A percentile compares a stretch with the other conserved stretches of the same genome.
Conservation (phyloP, 2,888 invertebrate genomes). For the Xestoiulus laeticollis region DNA sequence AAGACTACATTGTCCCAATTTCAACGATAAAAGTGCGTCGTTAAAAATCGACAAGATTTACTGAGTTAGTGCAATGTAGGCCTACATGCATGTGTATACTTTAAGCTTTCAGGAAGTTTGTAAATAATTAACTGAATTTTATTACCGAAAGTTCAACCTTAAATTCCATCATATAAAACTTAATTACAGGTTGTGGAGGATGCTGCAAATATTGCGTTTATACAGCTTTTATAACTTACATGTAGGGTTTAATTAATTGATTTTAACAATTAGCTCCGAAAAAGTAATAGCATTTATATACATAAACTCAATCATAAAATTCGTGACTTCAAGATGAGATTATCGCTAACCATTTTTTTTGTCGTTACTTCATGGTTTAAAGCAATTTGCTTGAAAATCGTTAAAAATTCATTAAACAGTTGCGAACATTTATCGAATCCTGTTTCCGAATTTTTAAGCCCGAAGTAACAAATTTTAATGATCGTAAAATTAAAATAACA, state of each 20-base stretch:
- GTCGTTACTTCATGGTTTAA: neutral
- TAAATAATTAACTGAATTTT: constrained; percentile 1
- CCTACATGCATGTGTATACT: no score
- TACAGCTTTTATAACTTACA: neutral
- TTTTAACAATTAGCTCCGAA: constrained; percentile 2
- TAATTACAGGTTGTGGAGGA: constrained; percentile 2
- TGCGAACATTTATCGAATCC: neutral
- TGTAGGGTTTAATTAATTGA: constrained; percentile 4
- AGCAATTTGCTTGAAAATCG: neutral
- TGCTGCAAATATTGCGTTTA: neutral
- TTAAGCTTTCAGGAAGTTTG: neutral
- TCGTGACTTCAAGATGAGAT: neutral
- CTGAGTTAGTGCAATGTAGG: no score
- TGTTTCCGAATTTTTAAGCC: neutral
- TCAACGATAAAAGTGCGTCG: neutral
- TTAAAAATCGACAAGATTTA: neutral
- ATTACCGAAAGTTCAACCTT: neutral
- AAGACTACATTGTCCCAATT: neutral
- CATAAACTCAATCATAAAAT: constrained; percentile 13
- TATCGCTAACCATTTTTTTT: neutral
- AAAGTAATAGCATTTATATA: neutral
- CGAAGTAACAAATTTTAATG: neutral
- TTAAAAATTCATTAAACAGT: neutral
- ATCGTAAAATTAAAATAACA: constrained; percentile 15
- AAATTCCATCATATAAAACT: constrained; percentile 12